Percentiles rank a stretch among this genome's conserved stretches.
Conservation (phyloP, 2,888 invertebrate species). For the Ariolimax columbianus region DNA sequence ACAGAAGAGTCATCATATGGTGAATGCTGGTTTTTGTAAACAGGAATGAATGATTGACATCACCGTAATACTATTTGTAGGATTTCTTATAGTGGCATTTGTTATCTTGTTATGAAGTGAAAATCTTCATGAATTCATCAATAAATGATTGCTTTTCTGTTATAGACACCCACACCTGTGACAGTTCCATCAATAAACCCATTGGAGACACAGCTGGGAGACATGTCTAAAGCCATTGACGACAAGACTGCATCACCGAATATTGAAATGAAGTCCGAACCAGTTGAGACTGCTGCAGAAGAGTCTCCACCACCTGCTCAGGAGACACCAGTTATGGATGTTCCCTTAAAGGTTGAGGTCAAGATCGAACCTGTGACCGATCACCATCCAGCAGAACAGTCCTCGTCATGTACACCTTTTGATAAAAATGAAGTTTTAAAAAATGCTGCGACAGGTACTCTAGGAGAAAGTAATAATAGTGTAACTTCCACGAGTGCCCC, state of each 20-base stretch:
- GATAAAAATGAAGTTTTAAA: neutral
- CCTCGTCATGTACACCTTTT: neutral
- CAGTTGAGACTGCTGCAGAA: neutral
- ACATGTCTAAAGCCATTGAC: neutral
- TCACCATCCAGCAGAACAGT: neutral
- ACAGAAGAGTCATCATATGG: too few species aligned
- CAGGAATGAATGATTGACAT: too few species aligned
- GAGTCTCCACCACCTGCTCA: neutral
- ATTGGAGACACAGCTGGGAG: conserved; percentile 21
- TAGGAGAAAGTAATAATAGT: neutral
- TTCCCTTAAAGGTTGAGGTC: neutral
- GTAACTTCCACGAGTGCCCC: neutral
- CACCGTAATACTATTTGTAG: too few species aligned
- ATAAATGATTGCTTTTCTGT: neutral
- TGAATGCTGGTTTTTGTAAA: too few species aligned
- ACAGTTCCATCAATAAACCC: conserved; percentile 29
- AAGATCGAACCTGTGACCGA: neutral
- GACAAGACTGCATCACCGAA: neutral
- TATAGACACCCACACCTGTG: conserved; percentile 47
- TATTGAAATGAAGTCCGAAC: neutral
- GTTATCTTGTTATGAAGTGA: too few species aligned
- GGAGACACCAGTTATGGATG: neutral
- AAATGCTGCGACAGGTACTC: neutral
- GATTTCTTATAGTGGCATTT: too few species aligned
- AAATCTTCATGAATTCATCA: neutral